Percentiles rank a stretch among this genome's conserved stretches.
Conservation (phyloP, 37 sponge, comb jelly and placozoan genomes). For the Beroe ovata region DNA sequence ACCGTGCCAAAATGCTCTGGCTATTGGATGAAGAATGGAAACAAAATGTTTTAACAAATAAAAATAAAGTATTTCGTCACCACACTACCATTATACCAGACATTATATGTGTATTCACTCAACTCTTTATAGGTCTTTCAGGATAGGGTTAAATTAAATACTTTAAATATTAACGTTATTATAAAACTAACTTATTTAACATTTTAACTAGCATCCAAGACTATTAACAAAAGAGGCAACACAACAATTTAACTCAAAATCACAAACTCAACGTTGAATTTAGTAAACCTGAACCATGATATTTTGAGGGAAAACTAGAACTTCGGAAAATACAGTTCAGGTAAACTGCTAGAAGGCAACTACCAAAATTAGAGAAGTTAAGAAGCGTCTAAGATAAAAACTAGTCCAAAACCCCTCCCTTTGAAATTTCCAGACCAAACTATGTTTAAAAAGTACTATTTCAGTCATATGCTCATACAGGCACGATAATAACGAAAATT, state of each 20-base stretch:
- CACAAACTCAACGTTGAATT: not conserved
- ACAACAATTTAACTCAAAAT: not conserved
- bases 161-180: slow-evolving; percentile 34
- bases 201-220: slow-evolving; percentile 23
- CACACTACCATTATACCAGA: slow-evolving; percentile 45
- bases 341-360: no score
- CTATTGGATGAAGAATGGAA: not conserved
- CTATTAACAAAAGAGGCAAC: not conserved
- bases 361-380: no score
- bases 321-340: no score
- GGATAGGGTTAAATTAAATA: slow-evolving; percentile 14
- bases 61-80: slow-evolving; percentile 65
- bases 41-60: not conserved
- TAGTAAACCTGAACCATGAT: not conserved
- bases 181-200: slow-evolving; percentile 63
- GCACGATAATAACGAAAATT: slow-evolving; percentile 13
- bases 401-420: no score
- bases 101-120: slow-evolving; percentile 56
- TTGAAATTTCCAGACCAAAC: no score
- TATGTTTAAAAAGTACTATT: no score
- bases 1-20: not conserved
- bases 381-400: no score
- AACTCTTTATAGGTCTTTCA: not conserved
- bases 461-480: no score
- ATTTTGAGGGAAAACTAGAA: no score